A percentile compares a stretch with the other conserved stretches of the same genome.
phyloP scores from a whole-genome alignment of 2,797 vertebrate genomes.

The Acrossocheilus fasciatus region DNA sequence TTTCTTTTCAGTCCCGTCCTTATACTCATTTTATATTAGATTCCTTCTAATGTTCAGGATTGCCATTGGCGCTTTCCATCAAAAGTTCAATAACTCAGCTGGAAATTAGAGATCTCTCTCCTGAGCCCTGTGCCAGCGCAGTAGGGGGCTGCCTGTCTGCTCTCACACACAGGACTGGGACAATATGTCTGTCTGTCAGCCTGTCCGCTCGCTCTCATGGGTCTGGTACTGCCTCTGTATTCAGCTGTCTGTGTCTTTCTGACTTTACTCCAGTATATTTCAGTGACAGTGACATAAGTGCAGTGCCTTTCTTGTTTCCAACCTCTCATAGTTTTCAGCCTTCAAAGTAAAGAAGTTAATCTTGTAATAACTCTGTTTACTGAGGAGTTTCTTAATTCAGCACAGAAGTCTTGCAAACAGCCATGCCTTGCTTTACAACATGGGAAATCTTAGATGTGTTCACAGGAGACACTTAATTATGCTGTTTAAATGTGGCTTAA shows the following conservation, averaged over 20 bases:
- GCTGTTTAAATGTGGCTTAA: too few relatives aligned
- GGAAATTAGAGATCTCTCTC: constrained; percentile 46
- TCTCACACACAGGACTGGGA: neutral
- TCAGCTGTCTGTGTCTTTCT: constrained; percentile 12
- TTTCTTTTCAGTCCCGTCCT: constrained; percentile 10
- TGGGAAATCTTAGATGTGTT: constrained; percentile 17
- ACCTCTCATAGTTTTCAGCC: neutral
- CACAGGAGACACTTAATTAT: neutral
- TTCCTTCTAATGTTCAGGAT: constrained; percentile 47
- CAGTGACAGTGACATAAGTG: constrained; percentile 11
- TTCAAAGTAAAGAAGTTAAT: constrained; percentile 31
- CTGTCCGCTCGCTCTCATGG: neutral
- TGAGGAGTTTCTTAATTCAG: constrained; percentile 23
- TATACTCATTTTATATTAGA: constrained; percentile 40
- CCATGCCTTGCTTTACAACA: constrained; percentile 1
- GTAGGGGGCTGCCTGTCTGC: constrained; percentile 31
- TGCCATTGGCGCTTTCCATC: constrained; percentile 56
- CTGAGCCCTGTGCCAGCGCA: constrained; percentile 36
- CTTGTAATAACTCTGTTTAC: constrained; percentile 37
- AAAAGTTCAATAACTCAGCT: constrained; percentile 50
- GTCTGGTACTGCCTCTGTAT: constrained; percentile 1
- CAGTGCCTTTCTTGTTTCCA: neutral
- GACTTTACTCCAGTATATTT: constrained; percentile 6
- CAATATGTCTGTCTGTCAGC: constrained; percentile 18
- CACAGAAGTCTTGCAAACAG: constrained; percentile 10